Evolutionary conservation across 2,113 vertebrate species (phyloP).

Genomic region (Lagenorhynchus albirostris): DNA sequence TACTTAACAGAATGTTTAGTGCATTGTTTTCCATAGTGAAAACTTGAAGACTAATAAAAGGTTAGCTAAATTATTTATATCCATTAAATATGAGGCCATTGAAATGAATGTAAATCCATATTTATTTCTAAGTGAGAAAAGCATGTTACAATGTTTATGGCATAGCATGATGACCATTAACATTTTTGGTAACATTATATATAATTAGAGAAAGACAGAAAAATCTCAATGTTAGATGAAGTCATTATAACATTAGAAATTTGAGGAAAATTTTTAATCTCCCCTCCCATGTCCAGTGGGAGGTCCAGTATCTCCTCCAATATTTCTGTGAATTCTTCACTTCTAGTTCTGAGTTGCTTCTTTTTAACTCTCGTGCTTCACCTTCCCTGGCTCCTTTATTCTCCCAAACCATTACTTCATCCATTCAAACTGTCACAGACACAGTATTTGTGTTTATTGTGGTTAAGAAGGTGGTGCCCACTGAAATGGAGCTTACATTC

Average conservation of each 20-base stretch:
- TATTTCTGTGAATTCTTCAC: neutral
- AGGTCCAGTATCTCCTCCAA: neutral
- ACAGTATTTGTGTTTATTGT: neutral
- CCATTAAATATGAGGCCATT: neutral
- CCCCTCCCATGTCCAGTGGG: neutral
- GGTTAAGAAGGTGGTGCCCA: neutral
- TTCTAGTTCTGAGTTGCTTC: neutral
- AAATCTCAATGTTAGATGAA: neutral
- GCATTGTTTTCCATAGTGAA: neutral
- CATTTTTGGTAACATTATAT: neutral
- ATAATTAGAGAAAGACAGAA: neutral
- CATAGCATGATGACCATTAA: neutral
- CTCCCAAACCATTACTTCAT: neutral
- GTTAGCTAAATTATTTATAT: neutral
- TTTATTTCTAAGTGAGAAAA: neutral
- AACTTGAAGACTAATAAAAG: neutral
- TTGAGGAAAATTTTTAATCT: neutral
- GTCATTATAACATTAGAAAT: neutral
- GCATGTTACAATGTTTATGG: neutral
- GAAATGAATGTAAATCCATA: neutral
- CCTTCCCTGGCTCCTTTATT: neutral
- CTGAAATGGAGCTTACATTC: neutral
- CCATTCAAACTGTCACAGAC: neutral
- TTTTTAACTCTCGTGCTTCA: neutral
- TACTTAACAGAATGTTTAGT: neutral